A percentile compares a stretch with the other conserved stretches of the same genome.
Conservation (phyloP, 2,888 invertebrate species). For the Lepidochrysops patricia region DNA sequence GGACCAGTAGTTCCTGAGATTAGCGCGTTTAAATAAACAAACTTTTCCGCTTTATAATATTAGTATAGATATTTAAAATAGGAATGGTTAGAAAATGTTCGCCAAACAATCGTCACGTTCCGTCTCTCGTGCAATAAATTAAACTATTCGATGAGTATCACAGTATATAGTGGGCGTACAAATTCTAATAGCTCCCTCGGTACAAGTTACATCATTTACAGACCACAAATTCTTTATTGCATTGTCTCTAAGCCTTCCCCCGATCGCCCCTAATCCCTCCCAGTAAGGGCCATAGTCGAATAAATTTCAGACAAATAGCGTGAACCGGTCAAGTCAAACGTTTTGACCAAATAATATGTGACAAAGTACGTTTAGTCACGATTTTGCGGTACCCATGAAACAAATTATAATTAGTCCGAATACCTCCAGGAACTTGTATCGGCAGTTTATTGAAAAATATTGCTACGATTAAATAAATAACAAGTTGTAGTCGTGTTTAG, state of each 20-base stretch:
- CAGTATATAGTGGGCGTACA: constrained; percentile 11
- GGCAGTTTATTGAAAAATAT: neutral
- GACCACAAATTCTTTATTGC: constrained; percentile 23
- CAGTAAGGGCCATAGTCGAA: neutral
- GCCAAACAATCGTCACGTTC: neutral
- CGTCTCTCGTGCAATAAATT: neutral
- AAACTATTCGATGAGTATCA: constrained; percentile 1
- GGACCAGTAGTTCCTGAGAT: no score
- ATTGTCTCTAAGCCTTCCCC: neutral
- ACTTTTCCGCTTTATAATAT: no score
- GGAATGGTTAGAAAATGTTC: neutral
- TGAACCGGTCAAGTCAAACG: constrained; percentile 11
- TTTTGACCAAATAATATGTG: constrained; percentile 15
- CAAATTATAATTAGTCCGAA: constrained; percentile 2
- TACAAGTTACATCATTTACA: constrained; percentile 15
- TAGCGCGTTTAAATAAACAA: no score
- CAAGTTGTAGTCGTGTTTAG: neutral
- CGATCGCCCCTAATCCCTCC: neutral
- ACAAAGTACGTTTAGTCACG: constrained; percentile 15
- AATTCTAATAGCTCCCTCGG: constrained; percentile 15
- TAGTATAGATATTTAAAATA: no score
- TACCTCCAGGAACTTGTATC: constrained; percentile 1
- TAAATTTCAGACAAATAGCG: neutral
- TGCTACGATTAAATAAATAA: neutral
- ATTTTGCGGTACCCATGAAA: neutral